These are phyloP conservation scores for Drosophila leontia DNA, from an alignment of 1,140 invertebrate genomes.

Conservation along the genomic window DNA sequence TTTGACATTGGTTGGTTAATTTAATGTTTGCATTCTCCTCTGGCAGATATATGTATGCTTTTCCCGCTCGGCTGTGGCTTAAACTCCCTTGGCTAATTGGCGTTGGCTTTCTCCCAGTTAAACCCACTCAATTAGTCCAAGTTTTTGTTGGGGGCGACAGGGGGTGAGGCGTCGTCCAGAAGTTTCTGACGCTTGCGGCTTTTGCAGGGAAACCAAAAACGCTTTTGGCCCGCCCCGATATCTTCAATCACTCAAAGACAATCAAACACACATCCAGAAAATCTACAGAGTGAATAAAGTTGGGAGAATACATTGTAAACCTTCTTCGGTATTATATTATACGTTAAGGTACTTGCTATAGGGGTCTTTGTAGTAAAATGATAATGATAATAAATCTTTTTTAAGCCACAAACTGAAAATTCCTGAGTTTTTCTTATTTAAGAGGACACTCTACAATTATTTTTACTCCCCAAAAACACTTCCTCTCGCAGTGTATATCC, in stretches of 20 bases:
- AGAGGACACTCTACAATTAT: not conserved
- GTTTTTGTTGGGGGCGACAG: constrained; percentile 15
- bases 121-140: constrained; percentile 67
- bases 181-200: constrained; percentile 57
- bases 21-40: constrained; percentile 31
- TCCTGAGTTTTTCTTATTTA: not conserved
- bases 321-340: not conserved
- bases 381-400: too few relatives aligned
- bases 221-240: constrained; percentile 13
- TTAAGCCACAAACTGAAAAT: too few relatives aligned
- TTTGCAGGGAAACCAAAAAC: constrained; percentile 46
- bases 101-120: constrained; percentile 34
- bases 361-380: too few relatives aligned
- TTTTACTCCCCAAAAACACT: not conserved
- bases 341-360: not conserved
- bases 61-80: not conserved
- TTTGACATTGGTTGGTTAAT: constrained; percentile 40
- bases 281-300: not conserved
- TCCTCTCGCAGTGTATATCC: not conserved
- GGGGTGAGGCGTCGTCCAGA: not conserved
- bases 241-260: constrained; percentile 13
- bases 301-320: not conserved
- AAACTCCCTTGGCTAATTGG: constrained; percentile 53
- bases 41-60: not conserved
- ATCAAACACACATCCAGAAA: not conserved